Evolutionary conservation across 2,113 vertebrate species (phyloP), one percentile per base, ranked within the genome.

Genomic region (Cyanoderma ruficeps): DNA sequence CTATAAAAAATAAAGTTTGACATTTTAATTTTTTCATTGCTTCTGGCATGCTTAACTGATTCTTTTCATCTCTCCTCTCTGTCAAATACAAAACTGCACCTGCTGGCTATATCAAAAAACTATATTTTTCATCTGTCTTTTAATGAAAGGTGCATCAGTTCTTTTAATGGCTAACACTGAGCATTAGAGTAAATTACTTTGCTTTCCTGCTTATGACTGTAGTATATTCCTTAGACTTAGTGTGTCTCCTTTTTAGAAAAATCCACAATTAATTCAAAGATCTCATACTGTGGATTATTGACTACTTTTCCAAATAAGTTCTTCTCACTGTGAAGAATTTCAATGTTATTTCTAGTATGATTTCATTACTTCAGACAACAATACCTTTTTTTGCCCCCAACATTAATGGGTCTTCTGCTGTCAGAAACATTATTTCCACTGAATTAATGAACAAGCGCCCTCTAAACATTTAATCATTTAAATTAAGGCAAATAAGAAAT

Each of bases 11-110:
- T 9, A n/a, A 79, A 67, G 71, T 52, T 83, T 85, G 75, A 86
- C 52, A 59, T 67, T 60, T 83, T 72, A 89, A 83, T 88, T 92
- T 96, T 96, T 88, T 64, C 27, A 47, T 46, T 88, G 82, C 75
- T 89, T 82, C 53, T 85, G 61, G 53, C 57, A 93, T 18, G 44
- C 53, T 91, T 85, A 79, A 56, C 57, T 56, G 65, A 13, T n/a
- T 88, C 77, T 74, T 83, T 84, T 49, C 33, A 86, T 85, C 30
- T 75, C 42, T 57, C 6, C 76, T 92, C 61, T 86, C 65, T 90
- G 47, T 72, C 67, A 85, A 88, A 33, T 71, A 92, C 53, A 94
- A 92, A 82, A 90, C 13, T 60, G 41, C 39, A 88, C 28, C 42
- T 87, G 49, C 49, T 85, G 27, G 42, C 59, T 87, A 90, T n/a